Evolutionary conservation across 2,797 vertebrate species (phyloP), one percentile per base, ranked within the genome.

Genomic region (Neostethus bicornis): DNA sequence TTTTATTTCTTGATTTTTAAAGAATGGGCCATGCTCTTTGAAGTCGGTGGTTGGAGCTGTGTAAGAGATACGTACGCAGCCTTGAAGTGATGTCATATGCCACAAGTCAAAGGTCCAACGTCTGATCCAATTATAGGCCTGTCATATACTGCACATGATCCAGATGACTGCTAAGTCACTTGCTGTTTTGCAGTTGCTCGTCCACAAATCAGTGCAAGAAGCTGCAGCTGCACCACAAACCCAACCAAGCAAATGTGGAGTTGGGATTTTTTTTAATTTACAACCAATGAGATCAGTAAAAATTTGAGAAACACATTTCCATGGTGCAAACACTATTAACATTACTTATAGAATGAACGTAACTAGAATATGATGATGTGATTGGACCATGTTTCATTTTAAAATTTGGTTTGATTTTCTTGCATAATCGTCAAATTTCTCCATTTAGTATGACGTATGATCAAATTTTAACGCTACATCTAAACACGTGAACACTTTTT

Each of bases 71-170:
- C 41, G 61, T 17, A 52, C 39, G 5, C 35, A 53, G 54, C 50
- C 41, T 78, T 23, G 43, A 51, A 71, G 67, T 84, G 83, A 85
- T 80, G 86, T 83, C 83, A 86, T 80, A 80, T 79, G 83, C 64
- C 75, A 77, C 12, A 67, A 81, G 81, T 87, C 81, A 89, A 76
- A 83, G 87, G 81, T 87, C 62, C 46, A 56, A 77, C 37, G 75
- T 56, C 72, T 76, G 87, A 85, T 82, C 87, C 86, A 85, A 83
- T 88, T 90, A 86, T 83, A 85, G 76, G 73, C 83, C 60, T 87
- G 84, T 84, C 87, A 84, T 83, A 73, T 75, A 80, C 79, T 81
- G 67, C 84, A 82, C 77, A 74, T 77, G 84, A 85, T 77, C 75
- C 80, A 70, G 65, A 83, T 53, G 74, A 78, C 74, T 70, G 67